Base-by-base conservation (phyloP, 2,113 vertebrate genomes). In the Pollachius pollachius region DNA sequence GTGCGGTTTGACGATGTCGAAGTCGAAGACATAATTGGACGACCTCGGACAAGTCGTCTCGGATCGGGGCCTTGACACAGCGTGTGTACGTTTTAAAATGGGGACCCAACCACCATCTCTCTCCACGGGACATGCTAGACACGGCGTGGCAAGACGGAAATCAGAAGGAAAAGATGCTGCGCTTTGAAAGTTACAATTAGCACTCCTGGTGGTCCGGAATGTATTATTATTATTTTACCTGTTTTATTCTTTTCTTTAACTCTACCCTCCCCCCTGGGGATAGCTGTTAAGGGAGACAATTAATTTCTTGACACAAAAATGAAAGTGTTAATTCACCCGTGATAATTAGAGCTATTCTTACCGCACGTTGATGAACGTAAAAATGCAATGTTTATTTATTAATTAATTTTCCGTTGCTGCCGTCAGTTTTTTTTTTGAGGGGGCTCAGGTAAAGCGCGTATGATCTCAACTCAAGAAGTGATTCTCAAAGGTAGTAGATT, bases 291-390 rank as follows among this genome's bases (percentile, higher is more conserved):
- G 84, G 84, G 81, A 89, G 84, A 90, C 86, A 88, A 90, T 90
- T 90, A 90, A 89, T 90, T 91, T 90, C 89, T 87, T 91, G 87
- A 91, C 89, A 89, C 85, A 83, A 88, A 89, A 88, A 90, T 87
- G 85, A 88, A 90, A 90, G 88, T 75, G 90, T 88, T 91, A 91
- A 91, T 90, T 91, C 88, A 91, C 89, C 89, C 90, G 90, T 89
- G 87, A 91, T 91, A 91, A 91, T 91, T 87, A 90, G 84, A 87
- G 88, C 87, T 91, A 90, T 91, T 91, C 86, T 90, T 89, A 80
- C 85, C 59, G 75, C 83, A 87, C 81, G 88, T 82, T 90, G 88
- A 88, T 86, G 85, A 91, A 86, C 73, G 84, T 84, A 85, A 86
- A 83, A 84, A 87, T 85, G 77, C 80, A 72, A 84, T 85, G 86